Base-by-base conservation (phyloP, 2,888 invertebrate genomes). In the Clunio marinus region DNA sequence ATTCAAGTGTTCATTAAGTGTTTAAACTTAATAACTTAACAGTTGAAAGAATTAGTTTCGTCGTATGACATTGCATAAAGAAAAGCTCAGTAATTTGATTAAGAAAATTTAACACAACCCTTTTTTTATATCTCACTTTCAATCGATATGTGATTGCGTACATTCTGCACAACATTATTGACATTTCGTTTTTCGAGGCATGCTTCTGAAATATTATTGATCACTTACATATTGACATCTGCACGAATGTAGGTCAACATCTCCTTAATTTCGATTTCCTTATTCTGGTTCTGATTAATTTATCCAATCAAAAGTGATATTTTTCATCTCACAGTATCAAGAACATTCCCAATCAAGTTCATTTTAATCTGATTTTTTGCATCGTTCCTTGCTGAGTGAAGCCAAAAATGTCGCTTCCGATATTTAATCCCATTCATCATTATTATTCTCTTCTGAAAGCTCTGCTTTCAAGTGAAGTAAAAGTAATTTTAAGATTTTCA, bases 221-320 rank as follows among this genome's bases (percentile, higher is more conserved):
- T 32, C 22, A 51, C 51, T 13, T 20, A 51, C 51, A 51, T 22
- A 51, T 51, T 51, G n/a, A n/a, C n/a, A n/a, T n/a, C n/a, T n/a
- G n/a, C 25, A n/a, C n/a, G n/a, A 63, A 63, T 63, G 13, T 41
- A 46, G 63, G 63, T 63, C 63, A 62, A 62, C 24, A 20, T 41
- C 17, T 24, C 25, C 32, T 27, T 28, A 7, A 37, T 60, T 37
- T 60, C 63, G 27, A 63, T 63, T 57, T 57, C 57, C 20, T 20
- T 27, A 8, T 15, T 10, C 25, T 27, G 25, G 25, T 63, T 28
- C 20, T 46, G 63, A 63, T 63, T 63, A 63, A 63, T 63, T 20
- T 63, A 15, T 63, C 46, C 27, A 45, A 63, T 46, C 28, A 63
- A 63, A 59, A 58, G 46, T 63, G 63, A 45, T 27, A 63, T 63